Base-by-base conservation (phyloP, 2,797 vertebrate species). In the Enteromius radiatus region DNA sequence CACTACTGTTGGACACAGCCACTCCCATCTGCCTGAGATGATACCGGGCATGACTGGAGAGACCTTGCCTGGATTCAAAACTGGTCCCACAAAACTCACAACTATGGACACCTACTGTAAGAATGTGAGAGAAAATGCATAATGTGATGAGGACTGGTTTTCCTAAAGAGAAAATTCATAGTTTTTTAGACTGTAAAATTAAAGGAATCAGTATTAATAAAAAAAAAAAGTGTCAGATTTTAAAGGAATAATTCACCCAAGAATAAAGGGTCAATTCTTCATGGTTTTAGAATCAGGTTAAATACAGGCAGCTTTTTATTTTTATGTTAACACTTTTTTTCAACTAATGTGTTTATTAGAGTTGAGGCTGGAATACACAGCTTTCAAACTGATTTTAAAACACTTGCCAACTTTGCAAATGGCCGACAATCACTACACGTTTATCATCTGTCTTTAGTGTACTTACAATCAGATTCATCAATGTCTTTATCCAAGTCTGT, bases 21-120 rank as follows among this genome's bases (percentile, higher is more conserved):
- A 94, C 92, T 6, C 93, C 93, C 0, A 94, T 89, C 85, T 94
- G 91, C 12, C 93, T 89, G 4, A 94, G 92, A 84, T 95, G 94
- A 76, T 90, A 91, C 5, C 94, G 92, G n/a, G 93, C 93, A 0
- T 94, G 93, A 87, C 92, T 94, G 75, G 93, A 94, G 26, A 95
- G 92, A 15, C 94, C 94, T 38, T 89, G 89, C 0, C 92, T 89
- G 0, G 93, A 90, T 85, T 94, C 94, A 49, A 95, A 94, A 88
- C 84, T 91, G 0, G 88, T 87, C 17, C 94, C 93, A 38, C 93
- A 94, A 63, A 93, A 89, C 83, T 93, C 91, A 74, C 94, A 95
- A 8, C 91, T 86, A 31, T 93, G 33, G 12, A 26, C 11, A 7
- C 86, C 91, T 87, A 81, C 81, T 80, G 83, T 52, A 49, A 64